Evolutionary conservation across 1,140 invertebrate species (phyloP), one percentile per base, ranked within the genome.

Genomic region (Meloidogyne chitwoodi): DNA sequence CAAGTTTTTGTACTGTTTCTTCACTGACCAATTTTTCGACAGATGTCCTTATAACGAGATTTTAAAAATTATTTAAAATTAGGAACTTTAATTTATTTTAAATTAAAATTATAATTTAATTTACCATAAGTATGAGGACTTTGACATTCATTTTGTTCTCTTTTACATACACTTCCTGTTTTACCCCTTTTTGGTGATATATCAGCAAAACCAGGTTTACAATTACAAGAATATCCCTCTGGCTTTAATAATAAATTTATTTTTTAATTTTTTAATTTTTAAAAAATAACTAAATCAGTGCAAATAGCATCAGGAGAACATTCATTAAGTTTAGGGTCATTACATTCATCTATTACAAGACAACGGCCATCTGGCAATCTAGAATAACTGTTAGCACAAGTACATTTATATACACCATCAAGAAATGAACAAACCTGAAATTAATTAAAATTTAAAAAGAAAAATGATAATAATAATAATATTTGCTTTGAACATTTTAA

Each of bases 321-420:
- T 26, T 83, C 72, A 69, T 87, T 80, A 6, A 86, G 76, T 38
- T 79, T 73, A n/a, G 81, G 29, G 56, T 86, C 76, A 29, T 72
- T 24, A 68, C 85, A 86, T 74, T 86, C 85, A 75, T 86, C 87
- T n/a, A 86, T 80, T 22, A 80, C 85, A 22, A 87, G 72, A 80
- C 85, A 86, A 64, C 86, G 83, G n/a, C 85, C 85, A 75, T 86
- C 86, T 5, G 85, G 84, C 2, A 86, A 71, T 62, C 85, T 69
- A 76, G 75, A 75, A 68, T 87, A 87, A n/a, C 79, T 80, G 41
- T 56, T 65, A 2, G 85, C 81, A 78, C 85, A 86, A 26, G 77
- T 68, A 70, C 85, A 86, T 72, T 87, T 87, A 79, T 86, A 86
- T 8, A 75, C 84, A 41, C 83, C 82, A 56, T 79, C 75, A 1